Evolutionary conservation across 2,888 invertebrate species (phyloP).

Genomic region (Argyresthia goedartella): DNA sequence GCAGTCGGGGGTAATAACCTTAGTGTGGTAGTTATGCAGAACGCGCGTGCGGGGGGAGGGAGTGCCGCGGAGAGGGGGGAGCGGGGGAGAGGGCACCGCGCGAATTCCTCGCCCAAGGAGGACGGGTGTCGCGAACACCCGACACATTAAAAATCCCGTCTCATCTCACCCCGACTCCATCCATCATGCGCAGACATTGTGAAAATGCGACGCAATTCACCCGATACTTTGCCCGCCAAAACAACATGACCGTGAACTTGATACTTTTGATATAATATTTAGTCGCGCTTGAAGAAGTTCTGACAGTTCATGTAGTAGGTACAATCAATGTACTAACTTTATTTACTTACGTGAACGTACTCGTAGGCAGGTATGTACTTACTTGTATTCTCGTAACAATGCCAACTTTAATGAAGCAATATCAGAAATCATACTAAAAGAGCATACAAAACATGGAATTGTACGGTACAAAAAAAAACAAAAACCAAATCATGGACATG

Average conservation of each 20-base stretch:
- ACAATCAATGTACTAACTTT: too few species aligned
- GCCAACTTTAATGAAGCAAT: background rate
- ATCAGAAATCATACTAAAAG: background rate
- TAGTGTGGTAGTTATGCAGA: constrained; percentile 17
- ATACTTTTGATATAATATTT: background rate
- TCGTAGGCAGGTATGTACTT: too few species aligned
- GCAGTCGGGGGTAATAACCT: constrained; percentile 46
- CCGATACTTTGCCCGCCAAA: background rate
- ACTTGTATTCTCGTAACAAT: background rate
- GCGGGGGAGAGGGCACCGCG: constrained; percentile 14
- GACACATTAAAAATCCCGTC: background rate
- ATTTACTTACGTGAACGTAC: too few species aligned
- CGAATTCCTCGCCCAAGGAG: constrained; percentile 38
- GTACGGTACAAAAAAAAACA: background rate
- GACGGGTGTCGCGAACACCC: constrained; percentile 24
- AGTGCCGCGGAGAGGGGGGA: constrained; percentile 7
- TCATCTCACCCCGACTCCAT: background rate
- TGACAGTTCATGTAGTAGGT: too few species aligned
- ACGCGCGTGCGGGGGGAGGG: constrained; percentile 23
- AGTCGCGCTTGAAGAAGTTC: too few species aligned
- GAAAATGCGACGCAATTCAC: background rate
- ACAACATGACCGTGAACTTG: background rate
- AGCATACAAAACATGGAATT: background rate
- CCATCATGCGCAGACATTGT: background rate
- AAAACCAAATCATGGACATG: background rate